phyloP scores from a whole-genome alignment of 2,113 vertebrate genomes.

The Pelodiscus sinensis region DNA sequence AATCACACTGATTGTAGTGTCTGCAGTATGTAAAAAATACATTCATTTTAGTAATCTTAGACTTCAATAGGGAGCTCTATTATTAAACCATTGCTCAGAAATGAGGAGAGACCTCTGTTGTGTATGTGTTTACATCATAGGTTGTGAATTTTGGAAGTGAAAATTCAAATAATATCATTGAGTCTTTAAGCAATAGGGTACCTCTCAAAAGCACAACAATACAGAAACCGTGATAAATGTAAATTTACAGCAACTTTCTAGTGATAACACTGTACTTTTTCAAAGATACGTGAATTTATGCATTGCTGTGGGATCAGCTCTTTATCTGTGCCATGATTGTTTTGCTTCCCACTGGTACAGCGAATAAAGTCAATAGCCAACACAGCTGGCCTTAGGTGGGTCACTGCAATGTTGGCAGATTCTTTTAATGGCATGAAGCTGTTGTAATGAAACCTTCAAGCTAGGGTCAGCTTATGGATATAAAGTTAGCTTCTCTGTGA shows the following conservation, averaged over 20 bases:
- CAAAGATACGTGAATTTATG: background rate
- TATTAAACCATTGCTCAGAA: too few relatives aligned
- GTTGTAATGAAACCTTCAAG: background rate
- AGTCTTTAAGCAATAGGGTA: background rate
- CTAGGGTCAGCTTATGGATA: background rate
- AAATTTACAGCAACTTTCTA: background rate
- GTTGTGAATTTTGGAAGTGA: background rate
- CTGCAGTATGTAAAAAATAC: background rate
- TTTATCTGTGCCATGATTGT: too few relatives aligned
- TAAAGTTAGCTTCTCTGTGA: background rate
- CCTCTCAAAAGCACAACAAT: background rate
- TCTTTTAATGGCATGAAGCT: background rate
- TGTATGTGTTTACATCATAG: background rate
- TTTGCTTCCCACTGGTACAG: background rate
- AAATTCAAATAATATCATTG: background rate
- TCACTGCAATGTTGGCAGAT: background rate
- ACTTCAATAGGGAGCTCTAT: background rate
- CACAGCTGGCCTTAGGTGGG: background rate
- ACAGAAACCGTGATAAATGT: background rate
- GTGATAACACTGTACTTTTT: background rate
- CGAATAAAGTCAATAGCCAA: background rate
- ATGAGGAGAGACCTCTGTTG: too few relatives aligned
- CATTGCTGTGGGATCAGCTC: background rate
- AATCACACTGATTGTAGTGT: background rate
- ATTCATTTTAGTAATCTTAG: background rate